These are phyloP conservation scores for Lasioglossum baleicum DNA, from an alignment of 1,140 invertebrate genomes.

Conservation along the genomic window DNA sequence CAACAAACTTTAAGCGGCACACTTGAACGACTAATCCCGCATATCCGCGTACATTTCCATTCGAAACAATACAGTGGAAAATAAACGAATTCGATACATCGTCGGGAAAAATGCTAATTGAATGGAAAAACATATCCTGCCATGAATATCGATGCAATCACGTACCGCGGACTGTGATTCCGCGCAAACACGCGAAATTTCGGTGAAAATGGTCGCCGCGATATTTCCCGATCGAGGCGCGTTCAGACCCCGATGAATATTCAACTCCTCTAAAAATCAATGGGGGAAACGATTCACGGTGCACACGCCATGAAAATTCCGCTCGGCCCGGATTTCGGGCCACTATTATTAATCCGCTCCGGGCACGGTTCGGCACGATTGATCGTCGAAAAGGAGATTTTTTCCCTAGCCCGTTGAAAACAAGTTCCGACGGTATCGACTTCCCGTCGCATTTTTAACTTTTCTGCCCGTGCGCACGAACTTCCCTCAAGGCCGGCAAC, in stretches of 20 bases:
- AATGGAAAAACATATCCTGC: background rate
- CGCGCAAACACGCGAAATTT: constrained; percentile 11
- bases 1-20: no score
- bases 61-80: background rate
- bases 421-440: background rate
- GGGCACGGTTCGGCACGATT: background rate
- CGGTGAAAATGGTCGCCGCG: background rate
- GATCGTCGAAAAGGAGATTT: constrained; percentile 12
- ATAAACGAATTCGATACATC: background rate
- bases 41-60: no score
- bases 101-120: background rate
- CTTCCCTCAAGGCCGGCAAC: constrained; percentile 7
- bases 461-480: background rate
- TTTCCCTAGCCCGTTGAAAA: background rate
- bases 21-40: no score
- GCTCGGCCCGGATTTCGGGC: background rate
- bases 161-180: constrained; percentile 25
- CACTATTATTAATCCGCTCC: constrained; percentile 2
- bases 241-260: constrained; percentile 26
- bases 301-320: constrained; percentile 3
- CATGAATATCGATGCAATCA: constrained; percentile 14
- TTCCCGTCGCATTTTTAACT: constrained; percentile 15
- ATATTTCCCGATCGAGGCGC: background rate
- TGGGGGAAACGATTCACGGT: constrained; percentile 11
- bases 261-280: constrained; percentile 24